Base-by-base conservation (phyloP, 2,888 invertebrate species). In the Cacoxenus indagator region DNA sequence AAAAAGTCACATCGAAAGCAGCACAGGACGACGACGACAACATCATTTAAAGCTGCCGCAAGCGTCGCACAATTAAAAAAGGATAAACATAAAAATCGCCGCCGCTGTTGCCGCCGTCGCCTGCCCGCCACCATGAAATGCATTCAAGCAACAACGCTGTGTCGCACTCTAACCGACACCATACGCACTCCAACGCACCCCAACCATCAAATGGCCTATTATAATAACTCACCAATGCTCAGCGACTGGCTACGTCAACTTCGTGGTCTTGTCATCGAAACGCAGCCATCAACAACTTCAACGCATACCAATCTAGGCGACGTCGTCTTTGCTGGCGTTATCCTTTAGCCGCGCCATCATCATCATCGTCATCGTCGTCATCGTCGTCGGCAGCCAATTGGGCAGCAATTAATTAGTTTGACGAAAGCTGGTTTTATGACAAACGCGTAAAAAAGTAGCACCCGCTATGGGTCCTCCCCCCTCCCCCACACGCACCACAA, bases 41-140 rank as follows among this genome's bases (percentile, higher is more conserved):
- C 19, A 29, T 45, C 61, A 62, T 62, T 62, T 43, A 62, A 43
- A 11, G n/a, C 19, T 26, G 61, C 61, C 43, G 61, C 61, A 62
- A 62, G 61, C 45, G 24, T 54, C 46, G 74, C 64, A 83, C 80
- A 80, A 82, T 80, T 83, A 83, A 80, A 80, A 80, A 82, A 83
- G 77, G 78, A 82, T 76, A 76, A 78, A 81, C 81, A 74, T 76
- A 80, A 76, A 83, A 83, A 83, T 37, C 37, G 37, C 37, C 37
- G 14, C 37, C 54, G n/a, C n/a, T n/a, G n/a, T n/a, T n/a, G 65
- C 74, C 69, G 72, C 70, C 54, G 61, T 19, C 19, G 61, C 6
- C n/a, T 26, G 57, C 57, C 67, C 66, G 64, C 67, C 67, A 65
- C 55, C 22, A 19, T n/a, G 26, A n/a, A 43, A 24, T 19, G 62